Conservation (phyloP, 2,797 vertebrate species). For the Leucoraja ocellata region DNA sequence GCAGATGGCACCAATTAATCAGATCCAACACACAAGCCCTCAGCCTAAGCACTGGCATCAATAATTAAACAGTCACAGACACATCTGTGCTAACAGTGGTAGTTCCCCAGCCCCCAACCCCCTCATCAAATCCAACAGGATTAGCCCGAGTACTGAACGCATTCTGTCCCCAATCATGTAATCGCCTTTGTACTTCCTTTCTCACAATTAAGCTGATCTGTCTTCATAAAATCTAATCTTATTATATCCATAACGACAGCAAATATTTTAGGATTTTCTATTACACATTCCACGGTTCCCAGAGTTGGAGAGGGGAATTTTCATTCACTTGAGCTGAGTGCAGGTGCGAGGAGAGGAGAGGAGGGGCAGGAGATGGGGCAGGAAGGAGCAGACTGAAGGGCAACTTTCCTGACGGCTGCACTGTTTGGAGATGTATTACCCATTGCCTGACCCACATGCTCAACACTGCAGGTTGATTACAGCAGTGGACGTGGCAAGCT, state of each 20-base stretch:
- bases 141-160: neutral
- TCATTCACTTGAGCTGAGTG: no score
- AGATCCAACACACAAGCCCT: neutral
- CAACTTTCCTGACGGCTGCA: no score
- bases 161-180: neutral
- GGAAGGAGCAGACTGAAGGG: neutral
- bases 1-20: neutral
- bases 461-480: no score
- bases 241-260: neutral
- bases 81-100: neutral
- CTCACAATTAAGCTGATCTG: neutral
- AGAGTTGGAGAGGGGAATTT: neutral
- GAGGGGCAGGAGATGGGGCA: no score
- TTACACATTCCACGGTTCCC: neutral
- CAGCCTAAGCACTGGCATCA: neutral
- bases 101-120: neutral
- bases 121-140: neutral
- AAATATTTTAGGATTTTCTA: neutral
- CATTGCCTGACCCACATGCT: no score
- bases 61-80: neutral
- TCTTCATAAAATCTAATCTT: neutral
- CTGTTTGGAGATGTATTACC: no score
- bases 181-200: neutral
- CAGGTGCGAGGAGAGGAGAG: no score
- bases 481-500: no score